phyloP scores from a whole-genome alignment of 2,113 vertebrate species.

The Aphelocoma coerulescens region DNA sequence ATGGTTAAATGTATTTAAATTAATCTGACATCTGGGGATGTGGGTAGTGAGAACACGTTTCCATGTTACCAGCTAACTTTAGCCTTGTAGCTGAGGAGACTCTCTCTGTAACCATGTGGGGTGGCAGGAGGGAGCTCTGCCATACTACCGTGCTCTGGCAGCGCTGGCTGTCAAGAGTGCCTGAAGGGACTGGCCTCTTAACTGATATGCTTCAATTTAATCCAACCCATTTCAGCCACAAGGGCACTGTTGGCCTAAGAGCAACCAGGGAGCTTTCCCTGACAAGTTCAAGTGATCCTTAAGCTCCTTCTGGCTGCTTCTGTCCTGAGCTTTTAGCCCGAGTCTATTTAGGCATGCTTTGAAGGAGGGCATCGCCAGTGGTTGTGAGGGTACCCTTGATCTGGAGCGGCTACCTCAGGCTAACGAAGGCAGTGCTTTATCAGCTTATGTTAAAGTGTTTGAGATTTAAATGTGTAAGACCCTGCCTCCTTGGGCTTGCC shows the following conservation, averaged over 20 bases:
- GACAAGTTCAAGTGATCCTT: background rate
- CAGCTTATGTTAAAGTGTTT: background rate
- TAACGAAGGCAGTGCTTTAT: background rate
- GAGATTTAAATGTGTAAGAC: background rate
- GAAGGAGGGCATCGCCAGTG: background rate
- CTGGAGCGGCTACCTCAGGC: background rate
- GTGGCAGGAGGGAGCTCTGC: background rate
- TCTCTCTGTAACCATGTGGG: background rate
- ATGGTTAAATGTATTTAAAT: conserved; percentile 7
- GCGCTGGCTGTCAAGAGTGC: background rate
- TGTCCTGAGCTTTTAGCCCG: background rate
- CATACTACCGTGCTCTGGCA: background rate
- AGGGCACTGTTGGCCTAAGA: background rate
- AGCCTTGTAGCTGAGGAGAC: background rate
- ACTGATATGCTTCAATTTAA: background rate
- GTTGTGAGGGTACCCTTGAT: background rate
- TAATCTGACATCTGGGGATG: conserved; percentile 55
- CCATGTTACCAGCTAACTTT: conserved; percentile 57
- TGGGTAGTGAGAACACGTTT: conserved; percentile 58
- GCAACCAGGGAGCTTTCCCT: background rate
- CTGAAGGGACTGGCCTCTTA: background rate
- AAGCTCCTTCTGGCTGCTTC: background rate
- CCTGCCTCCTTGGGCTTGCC: background rate
- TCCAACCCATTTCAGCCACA: background rate
- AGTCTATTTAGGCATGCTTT: background rate